Base-by-base conservation (phyloP, 2,113 vertebrate species). In the Muscicapa adusta region DNA sequence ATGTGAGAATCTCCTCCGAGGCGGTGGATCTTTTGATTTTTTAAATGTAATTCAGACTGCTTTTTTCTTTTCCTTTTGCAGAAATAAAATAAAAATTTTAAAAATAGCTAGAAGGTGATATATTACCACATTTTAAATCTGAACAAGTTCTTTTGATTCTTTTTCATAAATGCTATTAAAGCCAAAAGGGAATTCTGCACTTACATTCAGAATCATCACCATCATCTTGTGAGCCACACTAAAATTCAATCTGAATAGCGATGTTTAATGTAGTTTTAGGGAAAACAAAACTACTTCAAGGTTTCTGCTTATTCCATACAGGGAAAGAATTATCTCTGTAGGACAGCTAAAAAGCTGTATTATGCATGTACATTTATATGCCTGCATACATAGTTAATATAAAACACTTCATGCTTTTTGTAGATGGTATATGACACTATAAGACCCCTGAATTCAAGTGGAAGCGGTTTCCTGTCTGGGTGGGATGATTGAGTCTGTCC, bases 21-120 rank as follows among this genome's bases (percentile, higher is more conserved):
- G 33, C 51, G 38, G 8, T 38, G 25, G 26, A 47, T 80, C 20
- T 77, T 92, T 61, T 75, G n/a, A 82, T 85, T 53, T 94, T 93
- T 92, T 83, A 33, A 8, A 68, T 50, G 14, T 76, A 88, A 75
- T 78, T 73, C 58, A 85, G 71, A 73, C 19, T 66, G 14, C 15
- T 85, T 80, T 80, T 68, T 78, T 71, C 18, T 90, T 84, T 67
- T 71, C 33, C 29, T 75, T 87, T 82, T 45, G 12, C 26, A 89
- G 75, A 93, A 91, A 85, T 60, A 73, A 94, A 84, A 74, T 72
- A 47, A 71, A 95, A 71, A 36, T 5, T 38, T 82, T 25, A 2
- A 92, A 95, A 96, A 80, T 40, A 93, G 11, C 84, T 45, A 58
- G 65, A 83, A 94, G 91, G 60, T 34, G 91, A 93, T 54, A 58